These are phyloP conservation scores for Chromobotia macracanthus DNA, from an alignment of 2,797 vertebrate species.

Conservation along the genomic window DNA sequence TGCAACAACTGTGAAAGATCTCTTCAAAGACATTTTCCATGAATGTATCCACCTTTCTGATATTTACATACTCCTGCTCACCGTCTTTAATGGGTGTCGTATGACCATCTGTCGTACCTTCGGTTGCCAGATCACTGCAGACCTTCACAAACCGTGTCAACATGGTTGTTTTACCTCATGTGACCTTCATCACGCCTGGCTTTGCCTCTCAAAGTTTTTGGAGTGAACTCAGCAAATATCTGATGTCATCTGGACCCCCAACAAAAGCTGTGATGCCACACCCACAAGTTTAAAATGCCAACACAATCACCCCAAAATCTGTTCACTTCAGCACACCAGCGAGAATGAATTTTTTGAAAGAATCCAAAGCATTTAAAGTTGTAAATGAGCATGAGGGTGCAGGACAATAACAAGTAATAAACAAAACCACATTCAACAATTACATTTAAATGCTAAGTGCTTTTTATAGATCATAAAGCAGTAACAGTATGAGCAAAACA, in stretches of 20 bases:
- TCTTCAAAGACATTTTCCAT: neutral
- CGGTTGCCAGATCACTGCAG: constrained; percentile 13
- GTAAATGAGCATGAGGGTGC: neutral
- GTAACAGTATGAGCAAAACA: constrained; percentile 68
- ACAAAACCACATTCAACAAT: constrained; percentile 60
- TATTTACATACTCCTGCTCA: neutral
- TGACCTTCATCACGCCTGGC: neutral
- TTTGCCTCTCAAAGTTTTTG: neutral
- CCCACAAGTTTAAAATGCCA: no score
- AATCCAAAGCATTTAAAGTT: neutral
- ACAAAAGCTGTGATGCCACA: no score
- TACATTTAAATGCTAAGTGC: constrained; percentile 64
- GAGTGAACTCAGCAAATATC: constrained; percentile 22
- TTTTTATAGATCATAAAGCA: constrained; percentile 70
- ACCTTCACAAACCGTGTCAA: neutral
- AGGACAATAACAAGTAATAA: neutral
- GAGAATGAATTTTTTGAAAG: neutral
- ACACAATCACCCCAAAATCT: no score
- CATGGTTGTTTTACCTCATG: neutral
- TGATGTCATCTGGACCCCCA: neutral
- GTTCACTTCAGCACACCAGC: no score
- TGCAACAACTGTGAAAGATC: neutral
- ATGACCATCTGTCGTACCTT: neutral
- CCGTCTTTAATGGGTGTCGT: neutral
- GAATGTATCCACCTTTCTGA: neutral